Evolutionary conservation across 37 sponge, comb jelly and placozoan genomes (phyloP), one percentile per base, ranked within the genome.

Genomic region (Hormiphora californensis): DNA sequence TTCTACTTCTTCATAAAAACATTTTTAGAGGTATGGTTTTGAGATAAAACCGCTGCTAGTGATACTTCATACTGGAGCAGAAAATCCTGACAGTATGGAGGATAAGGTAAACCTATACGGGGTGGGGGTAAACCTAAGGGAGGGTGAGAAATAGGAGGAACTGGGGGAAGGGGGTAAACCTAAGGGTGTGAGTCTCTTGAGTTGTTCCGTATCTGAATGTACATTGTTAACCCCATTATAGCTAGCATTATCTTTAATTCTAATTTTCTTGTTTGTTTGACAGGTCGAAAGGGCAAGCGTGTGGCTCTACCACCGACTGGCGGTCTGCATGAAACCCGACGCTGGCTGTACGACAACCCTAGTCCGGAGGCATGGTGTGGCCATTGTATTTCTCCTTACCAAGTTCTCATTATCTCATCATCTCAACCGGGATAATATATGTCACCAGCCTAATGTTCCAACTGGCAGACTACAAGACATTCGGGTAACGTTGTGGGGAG

Each of bases 241-340:
- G n/a, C n/a, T n/a, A n/a, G n/a, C n/a, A n/a, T n/a, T n/a, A n/a
- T n/a, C n/a, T n/a, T n/a, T n/a, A n/a, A n/a, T n/a, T n/a, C n/a
- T n/a, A n/a, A n/a, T n/a, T n/a, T n/a, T n/a, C n/a, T n/a, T n/a
- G n/a, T n/a, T n/a, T n/a, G n/a, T n/a, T n/a, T n/a, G n/a, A n/a
- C 61, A 57, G 61, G 23, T 57, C 3, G 61, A 57, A 57, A 23
- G 61, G 27, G 61, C 61, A 57, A 57, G 61, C 27, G 61, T 57
- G 61, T 57, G 61, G 61, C 61, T 57, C 17, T 57, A 57, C 61
- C 61, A 57, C 61, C n/a, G 61, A 15, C 61, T 57, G 27, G 61
- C 61, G 27, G 61, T 57, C 30, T 57, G 61, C n/a, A 57, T 57
- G 17, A 21, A 4, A 28, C n/a, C n/a, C 30, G 27, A 23, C 3